phyloP scores from a whole-genome alignment of 2,797 vertebrate genomes.

The Melanotaenia maccullochi region DNA sequence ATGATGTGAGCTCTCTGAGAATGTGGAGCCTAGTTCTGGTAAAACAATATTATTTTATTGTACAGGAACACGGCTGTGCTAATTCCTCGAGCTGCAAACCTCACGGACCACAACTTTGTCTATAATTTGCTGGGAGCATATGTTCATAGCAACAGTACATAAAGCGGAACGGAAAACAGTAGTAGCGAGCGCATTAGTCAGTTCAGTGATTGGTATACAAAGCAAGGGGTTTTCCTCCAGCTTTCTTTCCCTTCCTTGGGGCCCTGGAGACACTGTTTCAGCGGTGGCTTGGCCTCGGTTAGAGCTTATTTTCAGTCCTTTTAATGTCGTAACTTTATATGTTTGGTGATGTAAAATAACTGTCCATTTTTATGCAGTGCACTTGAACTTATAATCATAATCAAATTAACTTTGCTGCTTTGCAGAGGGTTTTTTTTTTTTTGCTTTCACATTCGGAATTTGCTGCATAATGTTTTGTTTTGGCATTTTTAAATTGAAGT shows the following conservation, averaged over 20 bases:
- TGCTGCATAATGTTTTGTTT: constrained; percentile 1
- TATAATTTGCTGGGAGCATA: constrained; percentile 84
- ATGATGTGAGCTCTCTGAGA: constrained; percentile 65
- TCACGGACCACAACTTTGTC: constrained; percentile 83
- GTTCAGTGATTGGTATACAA: constrained; percentile 79
- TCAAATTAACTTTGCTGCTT: constrained; percentile 15
- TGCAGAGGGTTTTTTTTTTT: neutral
- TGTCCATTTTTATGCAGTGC: constrained; percentile 16
- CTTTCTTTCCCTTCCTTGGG: constrained; percentile 70
- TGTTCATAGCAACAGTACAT: constrained; percentile 86
- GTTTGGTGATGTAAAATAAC: constrained; percentile 28
- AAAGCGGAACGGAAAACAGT: constrained; percentile 85
- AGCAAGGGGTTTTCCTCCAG: constrained; percentile 77
- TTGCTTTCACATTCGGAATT: constrained; percentile 19
- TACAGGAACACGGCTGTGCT: constrained; percentile 81
- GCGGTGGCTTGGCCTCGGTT: constrained; percentile 44
- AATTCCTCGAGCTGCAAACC: constrained; percentile 84
- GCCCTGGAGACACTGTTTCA: constrained; percentile 69
- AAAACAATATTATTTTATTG: constrained; percentile 86
- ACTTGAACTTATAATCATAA: constrained; percentile 14
- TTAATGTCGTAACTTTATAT: constrained; percentile 58
- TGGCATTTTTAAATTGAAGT: constrained; percentile 13
- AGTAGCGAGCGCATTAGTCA: constrained; percentile 81
- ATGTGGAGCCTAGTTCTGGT: constrained; percentile 78
- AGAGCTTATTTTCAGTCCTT: constrained; percentile 55